phyloP scores from a whole-genome alignment of 2,113 vertebrate species.

The Oreotrochilus melanogaster region DNA sequence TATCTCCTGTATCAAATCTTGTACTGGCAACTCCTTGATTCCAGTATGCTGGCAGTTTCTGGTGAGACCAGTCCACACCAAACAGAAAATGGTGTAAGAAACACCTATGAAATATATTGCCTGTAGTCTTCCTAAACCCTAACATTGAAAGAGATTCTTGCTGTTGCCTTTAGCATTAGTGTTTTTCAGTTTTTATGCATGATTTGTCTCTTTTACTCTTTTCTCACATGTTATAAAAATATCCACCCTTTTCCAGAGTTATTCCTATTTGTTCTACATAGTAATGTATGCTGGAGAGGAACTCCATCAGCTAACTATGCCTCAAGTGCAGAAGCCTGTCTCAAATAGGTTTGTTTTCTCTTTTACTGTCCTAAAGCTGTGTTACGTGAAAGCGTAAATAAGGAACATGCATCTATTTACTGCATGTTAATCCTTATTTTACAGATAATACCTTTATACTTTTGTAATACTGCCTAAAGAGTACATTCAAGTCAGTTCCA shows the following conservation, averaged over 20 bases:
- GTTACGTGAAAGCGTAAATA: neutral
- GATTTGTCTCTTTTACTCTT: neutral
- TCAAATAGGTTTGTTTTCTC: neutral
- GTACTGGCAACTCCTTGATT: neutral
- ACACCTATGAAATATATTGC: neutral
- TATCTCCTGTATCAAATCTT: neutral
- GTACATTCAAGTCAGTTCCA: neutral
- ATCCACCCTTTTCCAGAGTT: neutral
- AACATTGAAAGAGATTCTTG: neutral
- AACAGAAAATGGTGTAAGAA: neutral
- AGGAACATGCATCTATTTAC: neutral
- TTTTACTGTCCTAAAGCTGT: neutral
- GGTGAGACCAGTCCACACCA: neutral
- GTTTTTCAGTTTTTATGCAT: neutral
- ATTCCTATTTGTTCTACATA: neutral
- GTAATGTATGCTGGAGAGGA: neutral
- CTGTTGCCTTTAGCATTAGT: neutral
- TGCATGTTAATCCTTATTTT: neutral
- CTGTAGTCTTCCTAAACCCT: neutral
- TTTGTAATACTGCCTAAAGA: neutral
- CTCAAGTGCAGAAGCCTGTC: accelerated
- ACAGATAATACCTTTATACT: neutral
- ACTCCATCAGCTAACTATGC: neutral
- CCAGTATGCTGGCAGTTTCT: neutral
- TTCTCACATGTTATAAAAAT: neutral